A percentile compares a stretch with the other conserved stretches of the same genome.
Conservation (phyloP, 1,140 invertebrate genomes). For the Diabrotica undecimpunctata region DNA sequence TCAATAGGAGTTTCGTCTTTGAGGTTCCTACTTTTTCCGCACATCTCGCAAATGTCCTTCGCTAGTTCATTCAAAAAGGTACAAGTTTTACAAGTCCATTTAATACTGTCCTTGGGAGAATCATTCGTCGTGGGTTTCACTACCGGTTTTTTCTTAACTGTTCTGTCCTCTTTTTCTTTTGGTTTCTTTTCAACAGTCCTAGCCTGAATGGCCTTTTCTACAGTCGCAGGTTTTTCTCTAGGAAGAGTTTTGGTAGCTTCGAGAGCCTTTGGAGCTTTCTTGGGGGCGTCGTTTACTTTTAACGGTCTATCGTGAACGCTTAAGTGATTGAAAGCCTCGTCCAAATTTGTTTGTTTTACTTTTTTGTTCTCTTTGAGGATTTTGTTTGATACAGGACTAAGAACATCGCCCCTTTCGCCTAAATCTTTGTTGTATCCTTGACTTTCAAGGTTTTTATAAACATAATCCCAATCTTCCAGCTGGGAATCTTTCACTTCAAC, state of each 20-base stretch:
- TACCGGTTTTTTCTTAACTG: conserved; percentile 15
- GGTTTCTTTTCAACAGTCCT: conserved; percentile 6
- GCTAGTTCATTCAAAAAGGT: conserved; percentile 62
- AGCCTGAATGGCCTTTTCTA: not conserved
- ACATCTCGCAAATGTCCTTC: conserved; percentile 71
- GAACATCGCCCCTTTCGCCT: conserved; percentile 59
- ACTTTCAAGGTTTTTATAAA: conserved; percentile 70
- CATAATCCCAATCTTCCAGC: conserved; percentile 74
- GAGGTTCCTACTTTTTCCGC: conserved; percentile 64
- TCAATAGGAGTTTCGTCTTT: conserved; percentile 65
- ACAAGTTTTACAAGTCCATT: conserved; percentile 68
- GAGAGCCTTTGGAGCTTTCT: conserved; percentile 51
- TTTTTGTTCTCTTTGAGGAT: conserved; percentile 46
- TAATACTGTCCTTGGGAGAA: conserved; percentile 13
- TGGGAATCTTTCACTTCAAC: conserved; percentile 49
- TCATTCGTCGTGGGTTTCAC: not conserved
- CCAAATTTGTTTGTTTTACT: conserved; percentile 52
- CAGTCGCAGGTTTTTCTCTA: conserved; percentile 18
- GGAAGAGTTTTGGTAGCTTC: conserved; percentile 17
- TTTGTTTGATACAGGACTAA: conserved; percentile 47
- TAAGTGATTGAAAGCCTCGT: conserved; percentile 50
- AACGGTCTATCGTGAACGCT: conserved; percentile 50
- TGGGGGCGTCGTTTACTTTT: conserved; percentile 54
- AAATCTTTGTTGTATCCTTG: conserved; percentile 69
- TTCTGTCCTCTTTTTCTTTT: conserved; percentile 21